phyloP scores from a whole-genome alignment of 2,888 invertebrate species.

The Dendrolimus pini region DNA sequence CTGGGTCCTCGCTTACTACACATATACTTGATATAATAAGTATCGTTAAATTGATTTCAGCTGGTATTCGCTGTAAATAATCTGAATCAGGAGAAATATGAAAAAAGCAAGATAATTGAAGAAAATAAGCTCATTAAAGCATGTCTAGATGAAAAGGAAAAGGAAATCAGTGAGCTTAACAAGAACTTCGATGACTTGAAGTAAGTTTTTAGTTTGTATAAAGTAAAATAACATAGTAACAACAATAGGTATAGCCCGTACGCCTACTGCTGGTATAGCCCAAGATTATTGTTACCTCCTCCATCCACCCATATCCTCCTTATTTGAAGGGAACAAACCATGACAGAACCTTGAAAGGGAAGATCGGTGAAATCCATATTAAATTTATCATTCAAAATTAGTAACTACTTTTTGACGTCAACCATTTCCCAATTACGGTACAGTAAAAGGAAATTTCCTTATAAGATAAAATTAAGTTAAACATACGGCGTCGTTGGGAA shows the following conservation, averaged over 20 bases:
- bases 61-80: constrained; percentile 45
- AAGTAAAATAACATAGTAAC: too few relatives aligned
- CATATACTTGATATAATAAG: too few relatives aligned
- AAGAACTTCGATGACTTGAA: constrained; percentile 40
- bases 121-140: constrained; percentile 33
- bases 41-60: constrained; percentile 24
- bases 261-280: too few relatives aligned
- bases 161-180: constrained; percentile 31
- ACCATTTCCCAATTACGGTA: neutral
- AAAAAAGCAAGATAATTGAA: constrained; percentile 33
- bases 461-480: neutral
- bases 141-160: constrained; percentile 31
- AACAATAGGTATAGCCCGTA: too few relatives aligned
- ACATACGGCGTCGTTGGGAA: neutral
- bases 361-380: too few relatives aligned
- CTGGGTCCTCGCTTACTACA: too few relatives aligned
- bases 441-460: neutral
- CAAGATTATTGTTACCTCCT: too few relatives aligned
- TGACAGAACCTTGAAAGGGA: too few relatives aligned
- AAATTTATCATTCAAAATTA: too few relatives aligned
- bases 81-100: constrained; percentile 46
- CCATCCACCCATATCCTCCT: too few relatives aligned
- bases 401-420: too few relatives aligned
- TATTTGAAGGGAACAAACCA: too few relatives aligned
- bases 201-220: constrained; percentile 23